Evolutionary conservation across 2,888 invertebrate genomes (phyloP).

Genomic region (Sycophila texana): DNA sequence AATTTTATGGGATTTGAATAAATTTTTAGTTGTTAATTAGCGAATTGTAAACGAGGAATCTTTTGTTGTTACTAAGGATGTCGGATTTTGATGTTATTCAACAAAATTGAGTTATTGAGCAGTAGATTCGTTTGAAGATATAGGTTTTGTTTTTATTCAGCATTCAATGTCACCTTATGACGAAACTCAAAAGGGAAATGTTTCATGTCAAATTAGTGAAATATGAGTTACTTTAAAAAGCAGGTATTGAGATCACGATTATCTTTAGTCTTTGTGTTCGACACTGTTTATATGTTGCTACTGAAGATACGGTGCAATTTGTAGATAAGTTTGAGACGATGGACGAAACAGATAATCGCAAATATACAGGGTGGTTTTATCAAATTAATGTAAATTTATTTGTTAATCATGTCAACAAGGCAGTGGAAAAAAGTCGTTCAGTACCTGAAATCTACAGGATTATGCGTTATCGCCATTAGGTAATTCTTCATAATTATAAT

Average conservation of each 20-base stretch:
- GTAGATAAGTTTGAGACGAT: constrained; percentile 19
- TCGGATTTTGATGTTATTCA: too few relatives aligned
- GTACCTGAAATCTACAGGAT: constrained; percentile 68
- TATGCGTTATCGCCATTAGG: constrained; percentile 68
- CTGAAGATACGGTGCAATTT: constrained; percentile 9
- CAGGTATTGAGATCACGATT: background rate
- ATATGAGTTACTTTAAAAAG: background rate
- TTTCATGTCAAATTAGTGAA: too few relatives aligned
- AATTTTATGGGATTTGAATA: too few relatives aligned
- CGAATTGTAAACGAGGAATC: too few relatives aligned
- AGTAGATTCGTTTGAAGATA: too few relatives aligned
- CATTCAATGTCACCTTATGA: too few relatives aligned
- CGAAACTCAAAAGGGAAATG: too few relatives aligned
- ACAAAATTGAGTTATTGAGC: too few relatives aligned
- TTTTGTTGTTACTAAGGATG: too few relatives aligned
- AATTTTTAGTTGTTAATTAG: too few relatives aligned
- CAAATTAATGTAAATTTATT: background rate
- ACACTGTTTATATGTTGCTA: background rate
- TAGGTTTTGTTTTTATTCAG: too few relatives aligned
- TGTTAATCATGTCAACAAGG: constrained; percentile 27
- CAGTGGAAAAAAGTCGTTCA: constrained; percentile 61
- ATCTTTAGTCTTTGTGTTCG: background rate
- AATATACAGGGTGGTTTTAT: constrained; percentile 7
- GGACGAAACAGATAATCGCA: constrained; percentile 36
- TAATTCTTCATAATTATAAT: constrained; percentile 57